Evolutionary conservation across 2,888 invertebrate genomes (phyloP).

Genomic region (Alsophila aescularia): DNA sequence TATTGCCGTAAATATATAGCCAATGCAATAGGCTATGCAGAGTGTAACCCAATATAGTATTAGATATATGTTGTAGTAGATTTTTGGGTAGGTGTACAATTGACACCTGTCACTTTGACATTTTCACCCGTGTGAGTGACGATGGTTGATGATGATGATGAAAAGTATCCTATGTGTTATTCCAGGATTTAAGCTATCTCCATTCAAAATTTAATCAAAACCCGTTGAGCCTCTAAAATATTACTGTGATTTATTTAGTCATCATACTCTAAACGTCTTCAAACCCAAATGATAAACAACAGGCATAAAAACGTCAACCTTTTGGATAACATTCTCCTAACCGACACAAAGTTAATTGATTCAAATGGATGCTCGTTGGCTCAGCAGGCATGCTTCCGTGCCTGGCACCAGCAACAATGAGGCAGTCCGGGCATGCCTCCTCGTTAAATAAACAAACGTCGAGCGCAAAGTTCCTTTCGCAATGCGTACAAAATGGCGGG

Average conservation of each 20-base stretch:
- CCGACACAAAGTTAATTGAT: conserved; percentile 33
- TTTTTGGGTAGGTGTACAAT: no score
- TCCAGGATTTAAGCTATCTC: no score
- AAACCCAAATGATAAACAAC: conserved; percentile 6
- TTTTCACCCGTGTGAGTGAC: no score
- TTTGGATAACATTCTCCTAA: conserved; percentile 18
- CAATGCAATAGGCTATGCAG: no score
- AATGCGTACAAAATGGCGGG: conserved; percentile 36
- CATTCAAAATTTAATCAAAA: no score
- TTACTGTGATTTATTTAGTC: background rate
- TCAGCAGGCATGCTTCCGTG: conserved; percentile 21
- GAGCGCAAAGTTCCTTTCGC: conserved; percentile 29
- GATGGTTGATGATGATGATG: no score
- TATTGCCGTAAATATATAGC: no score
- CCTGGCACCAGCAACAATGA: conserved; percentile 33
- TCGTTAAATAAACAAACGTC: conserved; percentile 41
- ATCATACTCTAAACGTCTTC: background rate
- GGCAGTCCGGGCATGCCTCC: conserved; percentile 23
- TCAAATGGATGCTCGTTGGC: conserved; percentile 29
- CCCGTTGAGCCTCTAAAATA: no score
- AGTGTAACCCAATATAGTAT: no score
- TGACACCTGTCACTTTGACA: no score
- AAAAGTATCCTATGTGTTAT: no score
- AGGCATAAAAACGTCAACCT: conserved; percentile 10
- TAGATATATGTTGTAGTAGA: no score